phyloP scores from a whole-genome alignment of 2,113 vertebrate species.

The Calypte anna region DNA sequence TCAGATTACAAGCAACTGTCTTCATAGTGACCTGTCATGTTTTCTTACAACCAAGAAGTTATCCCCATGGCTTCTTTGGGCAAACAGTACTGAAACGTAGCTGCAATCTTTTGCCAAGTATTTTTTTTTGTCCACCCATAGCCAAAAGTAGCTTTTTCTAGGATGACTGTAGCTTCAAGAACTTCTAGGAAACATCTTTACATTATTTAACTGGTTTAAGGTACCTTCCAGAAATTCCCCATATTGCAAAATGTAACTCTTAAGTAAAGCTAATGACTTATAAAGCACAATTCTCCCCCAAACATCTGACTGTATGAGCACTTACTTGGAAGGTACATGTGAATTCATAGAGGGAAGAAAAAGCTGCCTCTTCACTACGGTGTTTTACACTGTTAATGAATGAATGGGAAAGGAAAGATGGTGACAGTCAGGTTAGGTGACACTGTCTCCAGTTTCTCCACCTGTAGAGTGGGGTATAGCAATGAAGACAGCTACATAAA shows the following conservation, averaged over 20 bases:
- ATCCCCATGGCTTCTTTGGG: neutral
- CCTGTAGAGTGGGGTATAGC: neutral
- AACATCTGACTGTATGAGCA: neutral
- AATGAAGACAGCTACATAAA: neutral
- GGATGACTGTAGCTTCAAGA: neutral
- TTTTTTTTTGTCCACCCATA: neutral
- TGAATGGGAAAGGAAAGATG: neutral
- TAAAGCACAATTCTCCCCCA: neutral
- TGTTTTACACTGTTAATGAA: neutral
- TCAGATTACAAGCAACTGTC: neutral
- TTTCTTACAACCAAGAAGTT: neutral
- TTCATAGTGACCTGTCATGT: neutral
- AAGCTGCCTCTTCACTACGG: neutral
- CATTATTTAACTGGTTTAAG: neutral
- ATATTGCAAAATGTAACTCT: neutral
- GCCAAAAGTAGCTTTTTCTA: neutral
- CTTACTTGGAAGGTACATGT: neutral
- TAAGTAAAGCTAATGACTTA: neutral
- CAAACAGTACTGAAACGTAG: neutral
- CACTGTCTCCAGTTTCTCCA: neutral
- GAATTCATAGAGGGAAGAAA: neutral
- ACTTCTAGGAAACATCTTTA: neutral
- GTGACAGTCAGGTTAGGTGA: neutral
- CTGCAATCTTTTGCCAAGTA: neutral
- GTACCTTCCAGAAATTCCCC: neutral